A percentile compares a stretch with the other conserved stretches of the same genome.
These are phyloP conservation scores for Magallana nippona DNA, from an alignment of 2,888 invertebrate species.

Conservation along the genomic window DNA sequence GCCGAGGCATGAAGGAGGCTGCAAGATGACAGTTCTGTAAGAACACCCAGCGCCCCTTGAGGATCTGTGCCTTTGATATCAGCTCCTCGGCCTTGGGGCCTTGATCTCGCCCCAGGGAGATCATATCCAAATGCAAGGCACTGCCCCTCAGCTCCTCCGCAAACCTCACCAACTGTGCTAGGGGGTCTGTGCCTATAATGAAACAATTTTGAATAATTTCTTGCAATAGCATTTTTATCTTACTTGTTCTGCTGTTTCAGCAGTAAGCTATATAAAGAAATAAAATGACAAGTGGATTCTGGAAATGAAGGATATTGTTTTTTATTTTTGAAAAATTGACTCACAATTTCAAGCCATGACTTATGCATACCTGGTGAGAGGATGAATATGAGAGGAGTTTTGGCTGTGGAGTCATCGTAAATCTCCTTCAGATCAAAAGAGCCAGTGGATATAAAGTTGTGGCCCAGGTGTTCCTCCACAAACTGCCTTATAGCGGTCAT, in stretches of 20 bases:
- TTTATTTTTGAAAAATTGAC: too few relatives aligned
- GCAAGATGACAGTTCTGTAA: conserved; percentile 80
- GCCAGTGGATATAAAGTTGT: conserved; percentile 74
- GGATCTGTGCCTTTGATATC: conserved; percentile 79
- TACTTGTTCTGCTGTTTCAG: too few relatives aligned
- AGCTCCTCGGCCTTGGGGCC: conserved; percentile 80
- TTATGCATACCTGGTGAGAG: conserved; percentile 75
- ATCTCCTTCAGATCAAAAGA: conserved; percentile 77
- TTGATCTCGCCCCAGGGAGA: conserved; percentile 79
- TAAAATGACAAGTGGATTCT: too few relatives aligned
- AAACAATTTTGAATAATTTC: too few relatives aligned
- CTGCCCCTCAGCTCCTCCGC: conserved; percentile 78
- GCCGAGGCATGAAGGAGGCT: conserved; percentile 79
- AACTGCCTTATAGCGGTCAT: conserved; percentile 72
- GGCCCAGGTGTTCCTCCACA: conserved; percentile 75
- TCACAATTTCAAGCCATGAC: too few relatives aligned
- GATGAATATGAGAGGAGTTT: conserved; percentile 79
- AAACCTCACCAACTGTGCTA: conserved; percentile 75
- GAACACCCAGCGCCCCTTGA: conserved; percentile 80
- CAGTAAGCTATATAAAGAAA: too few relatives aligned
- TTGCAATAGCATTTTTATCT: too few relatives aligned
- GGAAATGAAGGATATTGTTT: too few relatives aligned
- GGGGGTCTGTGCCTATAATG: conserved; percentile 77
- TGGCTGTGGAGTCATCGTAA: conserved; percentile 76
- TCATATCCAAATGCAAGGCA: conserved; percentile 79